phyloP scores from a whole-genome alignment of 2,113 vertebrate genomes.

The Crotalus helleri region DNA sequence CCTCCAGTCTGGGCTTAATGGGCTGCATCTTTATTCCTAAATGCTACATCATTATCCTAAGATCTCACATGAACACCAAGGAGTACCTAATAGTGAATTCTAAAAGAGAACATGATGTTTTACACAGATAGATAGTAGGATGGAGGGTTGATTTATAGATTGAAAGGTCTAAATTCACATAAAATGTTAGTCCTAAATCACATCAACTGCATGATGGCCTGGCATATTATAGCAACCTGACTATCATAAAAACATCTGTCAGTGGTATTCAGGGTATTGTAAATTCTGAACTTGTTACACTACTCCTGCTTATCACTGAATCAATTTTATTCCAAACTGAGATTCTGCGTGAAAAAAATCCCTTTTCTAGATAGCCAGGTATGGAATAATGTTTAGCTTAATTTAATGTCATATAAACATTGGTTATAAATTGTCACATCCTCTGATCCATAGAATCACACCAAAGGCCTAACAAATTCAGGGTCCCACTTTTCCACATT shows the following conservation, averaged over 20 bases:
- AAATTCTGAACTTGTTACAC: too few species aligned
- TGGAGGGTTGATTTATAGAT: background rate
- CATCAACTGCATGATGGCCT: background rate
- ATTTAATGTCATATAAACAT: background rate
- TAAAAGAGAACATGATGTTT: background rate
- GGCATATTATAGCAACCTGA: background rate
- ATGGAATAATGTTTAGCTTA: background rate
- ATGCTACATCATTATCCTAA: background rate
- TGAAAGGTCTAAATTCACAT: too few species aligned
- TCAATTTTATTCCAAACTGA: too few species aligned
- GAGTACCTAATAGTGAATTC: background rate
- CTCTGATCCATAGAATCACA: too few species aligned
- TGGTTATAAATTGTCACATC: too few species aligned
- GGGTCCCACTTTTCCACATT: background rate
- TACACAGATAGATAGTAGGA: background rate
- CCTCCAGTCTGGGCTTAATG: background rate
- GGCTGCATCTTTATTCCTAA: background rate
- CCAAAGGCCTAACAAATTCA: background rate
- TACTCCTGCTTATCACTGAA: too few species aligned
- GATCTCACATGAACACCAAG: background rate
- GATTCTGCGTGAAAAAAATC: too few species aligned
- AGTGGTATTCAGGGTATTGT: background rate
- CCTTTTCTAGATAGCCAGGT: too few species aligned
- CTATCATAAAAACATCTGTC: background rate
- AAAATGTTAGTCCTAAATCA: background rate